A percentile compares a stretch with the other conserved stretches of the same genome.
These are phyloP conservation scores for Maniola hyperantus DNA, from an alignment of 2,888 invertebrate genomes.

Conservation along the genomic window DNA sequence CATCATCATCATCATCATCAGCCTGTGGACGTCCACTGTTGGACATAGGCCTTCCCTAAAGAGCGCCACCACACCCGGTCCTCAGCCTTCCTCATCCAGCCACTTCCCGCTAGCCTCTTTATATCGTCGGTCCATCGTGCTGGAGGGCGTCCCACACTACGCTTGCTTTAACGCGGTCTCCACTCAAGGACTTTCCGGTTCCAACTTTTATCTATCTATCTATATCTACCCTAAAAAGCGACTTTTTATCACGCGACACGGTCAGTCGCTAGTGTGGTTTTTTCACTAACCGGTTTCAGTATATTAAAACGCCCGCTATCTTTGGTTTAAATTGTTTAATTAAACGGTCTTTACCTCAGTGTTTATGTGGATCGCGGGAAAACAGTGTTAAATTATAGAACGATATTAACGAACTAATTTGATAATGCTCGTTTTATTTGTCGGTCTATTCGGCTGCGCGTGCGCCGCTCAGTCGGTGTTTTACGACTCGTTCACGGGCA, in stretches of 20 bases:
- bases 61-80: too few relatives aligned
- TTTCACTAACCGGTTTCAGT: background rate
- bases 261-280: background rate
- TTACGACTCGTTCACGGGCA: slow-evolving; percentile 6
- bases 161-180: too few relatives aligned
- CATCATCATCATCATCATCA: too few relatives aligned
- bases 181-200: too few relatives aligned
- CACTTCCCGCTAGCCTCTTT: too few relatives aligned
- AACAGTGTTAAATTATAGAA: background rate
- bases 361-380: background rate
- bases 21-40: too few relatives aligned
- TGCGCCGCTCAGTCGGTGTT: slow-evolving; percentile 5
- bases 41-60: too few relatives aligned
- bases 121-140: too few relatives aligned
- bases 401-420: background rate
- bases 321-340: background rate
- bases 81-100: too few relatives aligned
- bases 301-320: background rate
- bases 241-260: background rate
- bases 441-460: background rate
- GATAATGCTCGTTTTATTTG: background rate
- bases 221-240: too few relatives aligned
- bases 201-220: too few relatives aligned
- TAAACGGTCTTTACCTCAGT: background rate
- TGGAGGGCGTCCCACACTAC: too few relatives aligned